Evolutionary conservation across 2,113 vertebrate species (phyloP), one percentile per base, ranked within the genome.

Genomic region (Festucalex cinctus): DNA sequence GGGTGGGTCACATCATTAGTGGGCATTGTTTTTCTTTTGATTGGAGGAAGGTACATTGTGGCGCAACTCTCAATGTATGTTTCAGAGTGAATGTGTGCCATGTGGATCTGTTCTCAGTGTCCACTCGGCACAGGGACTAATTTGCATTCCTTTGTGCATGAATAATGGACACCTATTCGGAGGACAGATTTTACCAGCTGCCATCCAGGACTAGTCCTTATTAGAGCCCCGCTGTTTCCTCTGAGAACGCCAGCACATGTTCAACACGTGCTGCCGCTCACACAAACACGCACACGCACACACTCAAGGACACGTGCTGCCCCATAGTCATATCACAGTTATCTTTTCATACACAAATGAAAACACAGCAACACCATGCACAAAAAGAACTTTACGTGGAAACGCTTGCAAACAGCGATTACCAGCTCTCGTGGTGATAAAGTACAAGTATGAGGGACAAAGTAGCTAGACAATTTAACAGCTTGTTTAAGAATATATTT

Each of bases 211-310:
- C 92, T 90, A 88, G 93, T 89, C 87, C 94, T 97, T 95, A 97
- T 98, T 98, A 97, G 94, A 91, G 91, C 85, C 94, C 95, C 91
- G 94, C 94, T 94, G 95, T 93, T 32, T 96, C 92, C 86, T 92
- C 95, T 98, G 97, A 96, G 97, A 99, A 98, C 94, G 91, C 76
- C 92, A 92, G 92, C 97, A 99, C 97, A 98, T 99, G 97, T 95
- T 95, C 87, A 89, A 86, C 91, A 92, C 92, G 80, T 88, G 86
- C 84, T 91, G 88, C 90, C 81, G 89, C 88, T 88, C 89, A 75
- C 92, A 74, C 76, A 66, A 65, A 14, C 75, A 65, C 44, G 53
- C 56, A 65, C 56, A 53, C 56, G n/a, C 68, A 81, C 69, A 62
- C 78, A 72, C 81, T 78, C 77, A 86, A 81, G 83, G 82, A 85